Evolutionary conservation across 2,113 vertebrate genomes (phyloP).

Genomic region (Procavia capensis): DNA sequence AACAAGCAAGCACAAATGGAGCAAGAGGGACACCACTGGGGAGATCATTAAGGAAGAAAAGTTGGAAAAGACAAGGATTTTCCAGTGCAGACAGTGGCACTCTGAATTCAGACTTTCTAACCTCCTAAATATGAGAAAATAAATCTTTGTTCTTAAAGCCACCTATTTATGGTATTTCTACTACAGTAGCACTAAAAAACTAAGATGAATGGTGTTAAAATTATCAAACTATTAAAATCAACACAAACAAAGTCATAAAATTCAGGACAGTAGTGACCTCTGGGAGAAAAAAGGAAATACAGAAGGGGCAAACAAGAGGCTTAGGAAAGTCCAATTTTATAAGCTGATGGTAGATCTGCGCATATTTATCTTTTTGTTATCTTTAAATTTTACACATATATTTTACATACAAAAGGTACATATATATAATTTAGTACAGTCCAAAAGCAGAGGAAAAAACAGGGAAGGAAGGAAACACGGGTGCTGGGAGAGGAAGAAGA

Average conservation of each 20-base stretch:
- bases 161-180: not conserved
- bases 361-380: not conserved
- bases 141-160: not conserved
- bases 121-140: not conserved
- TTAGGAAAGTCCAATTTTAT: constrained; percentile 24
- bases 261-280: not conserved
- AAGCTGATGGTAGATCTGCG: not conserved
- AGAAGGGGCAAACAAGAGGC: not conserved
- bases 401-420: not conserved
- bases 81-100: no score
- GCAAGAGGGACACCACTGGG: not conserved
- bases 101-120: not conserved
- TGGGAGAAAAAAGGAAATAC: not conserved
- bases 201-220: not conserved
- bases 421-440: not conserved
- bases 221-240: not conserved
- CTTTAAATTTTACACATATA: not conserved
- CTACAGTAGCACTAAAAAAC: not conserved
- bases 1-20: not conserved
- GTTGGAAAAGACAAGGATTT: not conserved
- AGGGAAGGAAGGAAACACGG: not conserved
- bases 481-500: not conserved
- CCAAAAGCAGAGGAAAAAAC: not conserved
- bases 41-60: no score
- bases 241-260: not conserved